phyloP scores from a whole-genome alignment of 1,140 invertebrate species.

The Rhopalosiphum maidis region DNA sequence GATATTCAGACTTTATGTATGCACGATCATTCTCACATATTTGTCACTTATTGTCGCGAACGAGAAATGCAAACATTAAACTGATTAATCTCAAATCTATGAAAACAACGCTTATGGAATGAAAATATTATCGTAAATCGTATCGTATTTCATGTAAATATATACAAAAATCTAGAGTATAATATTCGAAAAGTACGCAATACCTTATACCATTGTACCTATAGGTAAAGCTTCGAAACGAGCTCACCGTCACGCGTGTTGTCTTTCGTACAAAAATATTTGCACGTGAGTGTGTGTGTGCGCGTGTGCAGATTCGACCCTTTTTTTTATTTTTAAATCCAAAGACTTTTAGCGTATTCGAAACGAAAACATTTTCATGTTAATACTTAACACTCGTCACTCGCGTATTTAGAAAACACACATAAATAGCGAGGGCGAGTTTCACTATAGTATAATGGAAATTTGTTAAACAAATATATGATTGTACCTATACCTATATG shows the following conservation, averaged over 20 bases:
- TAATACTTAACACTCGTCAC: neutral
- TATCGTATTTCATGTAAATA: neutral
- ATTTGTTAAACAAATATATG: neutral
- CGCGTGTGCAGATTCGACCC: neutral
- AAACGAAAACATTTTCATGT: neutral
- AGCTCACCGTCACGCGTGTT: neutral
- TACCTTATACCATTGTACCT: neutral
- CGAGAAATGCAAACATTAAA: neutral
- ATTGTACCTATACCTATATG: neutral
- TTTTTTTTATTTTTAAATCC: neutral
- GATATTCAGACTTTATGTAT: neutral
- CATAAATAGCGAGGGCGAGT: neutral
- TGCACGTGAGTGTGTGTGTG: neutral
- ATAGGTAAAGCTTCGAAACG: neutral
- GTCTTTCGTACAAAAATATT: neutral
- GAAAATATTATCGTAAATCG: neutral
- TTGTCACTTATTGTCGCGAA: neutral
- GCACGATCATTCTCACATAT: neutral
- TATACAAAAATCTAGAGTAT: neutral
- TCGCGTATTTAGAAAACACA: neutral
- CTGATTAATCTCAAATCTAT: constrained; percentile 3
- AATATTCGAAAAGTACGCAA: neutral
- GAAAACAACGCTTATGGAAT: neutral
- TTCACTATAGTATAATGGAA: neutral
- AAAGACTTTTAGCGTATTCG: neutral